These are phyloP conservation scores for Nephila pilipes DNA, from an alignment of 1,140 invertebrate species.

Conservation along the genomic window DNA sequence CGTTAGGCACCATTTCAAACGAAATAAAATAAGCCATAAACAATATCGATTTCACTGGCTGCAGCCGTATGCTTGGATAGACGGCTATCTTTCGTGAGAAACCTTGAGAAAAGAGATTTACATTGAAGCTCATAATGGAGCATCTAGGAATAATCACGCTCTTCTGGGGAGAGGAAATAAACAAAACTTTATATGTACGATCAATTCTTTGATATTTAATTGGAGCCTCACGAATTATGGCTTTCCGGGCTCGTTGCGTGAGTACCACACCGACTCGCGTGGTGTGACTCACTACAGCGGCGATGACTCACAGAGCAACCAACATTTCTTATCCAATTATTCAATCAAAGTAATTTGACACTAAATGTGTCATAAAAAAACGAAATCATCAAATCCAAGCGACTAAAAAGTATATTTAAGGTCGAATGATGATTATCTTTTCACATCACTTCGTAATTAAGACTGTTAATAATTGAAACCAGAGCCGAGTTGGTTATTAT, in stretches of 20 bases:
- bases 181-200: not conserved
- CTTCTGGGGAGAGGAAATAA: not conserved
- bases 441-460: too few relatives aligned
- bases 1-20: too few relatives aligned
- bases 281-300: not conserved
- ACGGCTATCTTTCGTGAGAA: not conserved
- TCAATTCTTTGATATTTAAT: slow-evolving; percentile 23
- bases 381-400: not conserved
- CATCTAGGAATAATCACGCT: not conserved
- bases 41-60: too few relatives aligned
- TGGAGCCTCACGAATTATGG: slow-evolving; percentile 17
- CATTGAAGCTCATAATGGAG: not conserved
- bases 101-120: not conserved
- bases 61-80: not conserved
- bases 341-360: not conserved
- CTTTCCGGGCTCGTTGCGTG: not conserved
- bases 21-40: too few relatives aligned
- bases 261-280: not conserved
- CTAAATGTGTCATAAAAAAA: not conserved
- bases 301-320: not conserved
- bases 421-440: too few relatives aligned
- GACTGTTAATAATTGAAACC: too few relatives aligned
- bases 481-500: too few relatives aligned
- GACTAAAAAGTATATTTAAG: too few relatives aligned
- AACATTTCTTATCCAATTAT: not conserved